Base-by-base conservation (phyloP, 2,888 invertebrate species). In the Xestia xanthographa region DNA sequence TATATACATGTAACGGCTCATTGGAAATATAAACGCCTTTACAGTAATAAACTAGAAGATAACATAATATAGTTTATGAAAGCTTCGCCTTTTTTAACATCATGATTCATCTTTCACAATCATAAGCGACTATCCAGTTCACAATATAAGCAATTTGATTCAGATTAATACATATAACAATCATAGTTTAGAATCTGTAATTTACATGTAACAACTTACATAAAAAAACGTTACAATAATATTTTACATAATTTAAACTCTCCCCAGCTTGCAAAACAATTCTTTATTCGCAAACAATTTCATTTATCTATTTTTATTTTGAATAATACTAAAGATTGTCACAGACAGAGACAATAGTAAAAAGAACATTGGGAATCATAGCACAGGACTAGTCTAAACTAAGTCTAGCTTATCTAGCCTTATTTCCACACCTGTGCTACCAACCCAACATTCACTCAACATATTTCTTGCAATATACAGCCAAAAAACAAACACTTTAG, bases 1-100 rank as follows among this genome's bases (percentile, higher is more conserved):
- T 91, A 88, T 91, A 92, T 89, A 92, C 86, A 79, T 84, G 82
- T 86, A 88, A 88, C 90, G 82, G 86, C 78, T 65, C 78, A 80
- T 71, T 80, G 85, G 89, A 88, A 82, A 84, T 84, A 83, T 85
- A 83, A 86, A 83, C 71, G 85, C 88, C 86, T 75, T 62, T 72
- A 83, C 68, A 53, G 43, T 62, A 68, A 48, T 73, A 82, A 84
- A 86, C 86, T 78, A 82, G 76, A 80, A 82, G 77, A 79, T 77
- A 77, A 79, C 66, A 75, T 72, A 48, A 11, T 41, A 67, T 53
- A 53, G 50, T 53, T 66, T 68, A 58, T 68, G n/a, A 67, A 82
- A 83, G 72, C 78, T 82, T 65, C 69, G 83, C 86, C 80, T 65
- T 88, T 88, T 86, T 71, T 60, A 56, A 68, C 29, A 63, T 41